Conservation (phyloP, 64 coral and sea anemone species). For the Pocillopora damicornis region DNA sequence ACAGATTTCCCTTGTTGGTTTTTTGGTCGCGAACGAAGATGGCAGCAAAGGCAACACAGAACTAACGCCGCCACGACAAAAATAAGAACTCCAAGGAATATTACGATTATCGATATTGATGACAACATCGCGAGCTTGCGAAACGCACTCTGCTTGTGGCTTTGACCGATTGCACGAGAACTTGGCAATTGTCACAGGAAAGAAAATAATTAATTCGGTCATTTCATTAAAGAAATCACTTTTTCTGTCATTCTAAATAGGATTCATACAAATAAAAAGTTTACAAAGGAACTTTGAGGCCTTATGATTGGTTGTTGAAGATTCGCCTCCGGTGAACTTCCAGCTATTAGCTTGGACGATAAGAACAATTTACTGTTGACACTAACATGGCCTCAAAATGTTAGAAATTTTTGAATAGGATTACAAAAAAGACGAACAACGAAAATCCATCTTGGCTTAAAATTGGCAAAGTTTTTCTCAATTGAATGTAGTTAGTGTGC, state of each 20-base stretch:
- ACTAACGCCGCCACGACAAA: conserved; percentile 86
- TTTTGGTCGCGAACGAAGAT: conserved; percentile 73
- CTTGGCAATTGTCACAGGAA: conserved; percentile 12
- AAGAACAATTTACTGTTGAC: conserved; percentile 1
- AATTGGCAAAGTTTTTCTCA: not conserved
- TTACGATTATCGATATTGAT: conserved; percentile 91
- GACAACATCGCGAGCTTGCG: conserved; percentile 63
- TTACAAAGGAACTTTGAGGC: not conserved
- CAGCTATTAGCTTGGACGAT: not conserved
- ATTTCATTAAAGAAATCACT: not conserved
- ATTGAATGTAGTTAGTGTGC: not conserved
- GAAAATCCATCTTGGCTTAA: not conserved
- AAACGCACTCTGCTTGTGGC: not conserved
- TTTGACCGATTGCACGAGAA: not conserved
- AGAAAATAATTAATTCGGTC: not conserved
- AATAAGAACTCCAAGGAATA: conserved; percentile 92
- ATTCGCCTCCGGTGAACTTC: not conserved
- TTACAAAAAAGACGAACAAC: not conserved
- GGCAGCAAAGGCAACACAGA: conserved; percentile 86
- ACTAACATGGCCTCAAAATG: not conserved
- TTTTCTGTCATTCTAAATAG: conserved; percentile 7
- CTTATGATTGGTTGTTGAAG: conserved; percentile 26
- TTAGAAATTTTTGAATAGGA: not conserved
- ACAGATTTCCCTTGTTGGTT: conserved; percentile 36
- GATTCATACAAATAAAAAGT: conserved; percentile 1